Evolutionary conservation across 2,113 vertebrate species (phyloP).

Genomic region (Edolisoma coerulescens): DNA sequence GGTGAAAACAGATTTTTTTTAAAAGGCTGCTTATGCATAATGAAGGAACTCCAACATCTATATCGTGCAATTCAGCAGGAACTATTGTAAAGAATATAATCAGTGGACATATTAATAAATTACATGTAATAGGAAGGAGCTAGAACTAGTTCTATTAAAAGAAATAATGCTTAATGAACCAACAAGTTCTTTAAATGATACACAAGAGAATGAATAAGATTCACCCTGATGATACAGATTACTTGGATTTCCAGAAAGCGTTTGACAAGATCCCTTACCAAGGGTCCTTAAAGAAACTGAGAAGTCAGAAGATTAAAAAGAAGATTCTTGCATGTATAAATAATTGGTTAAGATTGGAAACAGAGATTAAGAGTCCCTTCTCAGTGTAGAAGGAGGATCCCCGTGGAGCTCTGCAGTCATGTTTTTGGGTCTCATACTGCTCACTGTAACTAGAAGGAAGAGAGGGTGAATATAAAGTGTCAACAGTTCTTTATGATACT

Average conservation of each 20-base stretch:
- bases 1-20: background rate
- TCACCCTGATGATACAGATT: background rate
- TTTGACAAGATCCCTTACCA: slow-evolving; percentile 17
- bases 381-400: background rate
- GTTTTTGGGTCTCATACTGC: background rate
- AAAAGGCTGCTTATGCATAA: background rate
- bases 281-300: background rate
- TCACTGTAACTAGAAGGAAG: background rate
- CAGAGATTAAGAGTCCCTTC: background rate
- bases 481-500: background rate
- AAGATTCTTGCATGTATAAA: slow-evolving; percentile 13
- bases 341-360: slow-evolving; percentile 17
- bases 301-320: slow-evolving; percentile 2
- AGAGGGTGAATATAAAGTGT: background rate
- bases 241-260: slow-evolving; percentile 5
- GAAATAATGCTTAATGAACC: background rate
- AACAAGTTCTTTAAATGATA: background rate
- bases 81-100: background rate
- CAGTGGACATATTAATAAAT: background rate
- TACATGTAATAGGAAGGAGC: background rate
- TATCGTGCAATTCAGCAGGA: background rate
- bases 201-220: background rate
- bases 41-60: background rate
- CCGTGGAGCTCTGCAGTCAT: background rate
- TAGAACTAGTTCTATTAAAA: background rate